phyloP scores from a whole-genome alignment of 1,140 invertebrate genomes.

The Chelonus insularis region DNA sequence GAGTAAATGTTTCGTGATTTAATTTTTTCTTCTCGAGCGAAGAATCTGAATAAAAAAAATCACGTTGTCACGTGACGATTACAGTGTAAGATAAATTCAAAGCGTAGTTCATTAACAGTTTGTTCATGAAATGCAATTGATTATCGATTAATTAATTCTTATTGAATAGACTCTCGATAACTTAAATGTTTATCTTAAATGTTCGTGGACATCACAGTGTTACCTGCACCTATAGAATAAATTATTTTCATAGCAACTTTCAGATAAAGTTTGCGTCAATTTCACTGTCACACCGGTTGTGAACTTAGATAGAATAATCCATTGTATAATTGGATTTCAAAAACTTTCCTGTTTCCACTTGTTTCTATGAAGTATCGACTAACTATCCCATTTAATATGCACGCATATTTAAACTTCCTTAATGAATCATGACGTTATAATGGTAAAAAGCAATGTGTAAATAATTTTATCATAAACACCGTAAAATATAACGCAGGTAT shows the following conservation, averaged over 20 bases:
- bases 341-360: slow-evolving; percentile 3
- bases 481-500: too few relatives aligned
- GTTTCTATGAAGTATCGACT: slow-evolving; percentile 7
- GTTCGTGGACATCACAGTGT: background rate
- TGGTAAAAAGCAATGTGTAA: background rate
- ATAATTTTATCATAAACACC: too few relatives aligned
- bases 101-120: too few relatives aligned
- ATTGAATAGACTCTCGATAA: background rate
- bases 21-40: too few relatives aligned
- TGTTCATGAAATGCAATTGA: too few relatives aligned
- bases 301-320: slow-evolving; percentile 8
- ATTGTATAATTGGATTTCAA: slow-evolving; percentile 4
- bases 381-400: background rate
- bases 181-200: background rate
- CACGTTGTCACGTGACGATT: too few relatives aligned
- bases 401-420: slow-evolving; percentile 1
- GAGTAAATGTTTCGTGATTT: too few relatives aligned
- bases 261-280: slow-evolving; percentile 1
- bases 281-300: background rate
- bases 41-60: too few relatives aligned
- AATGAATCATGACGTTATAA: background rate
- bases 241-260: background rate
- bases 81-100: too few relatives aligned
- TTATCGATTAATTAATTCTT: too few relatives aligned
- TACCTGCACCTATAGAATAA: background rate